A percentile compares a stretch with the other conserved stretches of the same genome.
phyloP scores from a whole-genome alignment of 2,113 vertebrate species.

The Hyperopisus bebe region DNA sequence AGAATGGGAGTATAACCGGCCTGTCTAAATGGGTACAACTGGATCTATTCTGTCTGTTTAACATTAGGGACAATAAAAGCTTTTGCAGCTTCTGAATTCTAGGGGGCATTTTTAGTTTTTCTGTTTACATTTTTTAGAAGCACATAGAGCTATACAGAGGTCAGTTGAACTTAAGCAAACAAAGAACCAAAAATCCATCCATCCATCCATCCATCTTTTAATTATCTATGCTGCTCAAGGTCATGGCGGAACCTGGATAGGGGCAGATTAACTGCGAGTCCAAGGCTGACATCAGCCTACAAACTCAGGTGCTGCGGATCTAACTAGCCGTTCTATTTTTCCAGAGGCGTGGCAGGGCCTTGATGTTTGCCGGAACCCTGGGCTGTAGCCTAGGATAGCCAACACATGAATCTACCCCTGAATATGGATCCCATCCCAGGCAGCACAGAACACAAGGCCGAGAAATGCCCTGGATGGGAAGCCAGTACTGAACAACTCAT shows the following conservation, averaged over 20 bases:
- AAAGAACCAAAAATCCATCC: neutral
- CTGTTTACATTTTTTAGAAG: neutral
- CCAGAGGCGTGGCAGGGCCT: neutral
- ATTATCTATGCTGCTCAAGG: neutral
- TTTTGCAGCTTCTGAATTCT: neutral
- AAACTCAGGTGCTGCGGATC: neutral
- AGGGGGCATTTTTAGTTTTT: neutral
- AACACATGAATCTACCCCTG: neutral
- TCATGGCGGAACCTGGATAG: neutral
- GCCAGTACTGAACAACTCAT: neutral
- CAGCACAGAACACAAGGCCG: neutral
- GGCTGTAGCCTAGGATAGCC: neutral
- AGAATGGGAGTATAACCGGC: neutral
- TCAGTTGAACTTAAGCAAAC: neutral
- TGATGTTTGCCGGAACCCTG: neutral
- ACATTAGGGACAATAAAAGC: neutral
- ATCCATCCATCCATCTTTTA: neutral
- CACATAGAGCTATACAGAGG: neutral
- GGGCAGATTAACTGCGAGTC: neutral
- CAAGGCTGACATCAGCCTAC: neutral
- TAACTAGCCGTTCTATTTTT: neutral
- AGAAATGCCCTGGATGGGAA: neutral
- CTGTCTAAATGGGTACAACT: neutral
- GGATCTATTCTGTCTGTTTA: neutral
- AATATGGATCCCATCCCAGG: neutral